A percentile compares a stretch with the other conserved stretches of the same genome.
Conservation (phyloP, 2,113 vertebrate species). For the Lophotis ruficrista region DNA sequence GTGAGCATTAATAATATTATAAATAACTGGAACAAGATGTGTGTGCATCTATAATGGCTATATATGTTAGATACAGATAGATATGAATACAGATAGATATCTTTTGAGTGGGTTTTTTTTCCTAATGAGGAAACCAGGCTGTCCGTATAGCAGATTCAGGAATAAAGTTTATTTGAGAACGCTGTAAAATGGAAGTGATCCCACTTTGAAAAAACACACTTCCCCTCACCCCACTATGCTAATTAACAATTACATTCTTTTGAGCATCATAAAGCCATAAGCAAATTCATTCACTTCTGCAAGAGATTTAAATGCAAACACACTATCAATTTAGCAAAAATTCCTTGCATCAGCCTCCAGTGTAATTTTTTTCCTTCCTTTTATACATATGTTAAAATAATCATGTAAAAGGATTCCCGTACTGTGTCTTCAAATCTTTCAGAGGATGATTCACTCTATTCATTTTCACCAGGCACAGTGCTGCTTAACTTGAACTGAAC, state of each 20-base stretch:
- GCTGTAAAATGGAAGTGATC: neutral
- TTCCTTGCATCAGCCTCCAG: neutral
- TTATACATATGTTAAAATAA: slow-evolving; percentile 70
- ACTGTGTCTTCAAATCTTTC: slow-evolving; percentile 54
- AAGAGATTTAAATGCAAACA: slow-evolving; percentile 20
- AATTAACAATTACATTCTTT: slow-evolving; percentile 5
- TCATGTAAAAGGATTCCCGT: slow-evolving; percentile 59
- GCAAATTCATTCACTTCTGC: slow-evolving; percentile 3
- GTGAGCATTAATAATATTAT: neutral
- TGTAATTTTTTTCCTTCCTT: slow-evolving; percentile 54
- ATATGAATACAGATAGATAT: neutral
- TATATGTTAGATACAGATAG: neutral
- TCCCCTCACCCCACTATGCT: neutral
- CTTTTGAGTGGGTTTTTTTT: neutral
- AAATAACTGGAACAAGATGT: neutral
- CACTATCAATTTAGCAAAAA: slow-evolving; percentile 43
- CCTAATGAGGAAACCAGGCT: slow-evolving; percentile 54
- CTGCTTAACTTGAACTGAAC: slow-evolving; percentile 21
- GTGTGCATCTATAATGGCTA: neutral
- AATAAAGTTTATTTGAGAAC: neutral
- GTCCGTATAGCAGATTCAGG: neutral
- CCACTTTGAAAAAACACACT: neutral
- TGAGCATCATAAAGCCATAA: neutral
- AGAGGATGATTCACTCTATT: slow-evolving; percentile 67
- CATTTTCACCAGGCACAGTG: slow-evolving; percentile 47